These are phyloP conservation scores for Drosophila cardini DNA, from an alignment of 1,140 invertebrate species.

Conservation along the genomic window DNA sequence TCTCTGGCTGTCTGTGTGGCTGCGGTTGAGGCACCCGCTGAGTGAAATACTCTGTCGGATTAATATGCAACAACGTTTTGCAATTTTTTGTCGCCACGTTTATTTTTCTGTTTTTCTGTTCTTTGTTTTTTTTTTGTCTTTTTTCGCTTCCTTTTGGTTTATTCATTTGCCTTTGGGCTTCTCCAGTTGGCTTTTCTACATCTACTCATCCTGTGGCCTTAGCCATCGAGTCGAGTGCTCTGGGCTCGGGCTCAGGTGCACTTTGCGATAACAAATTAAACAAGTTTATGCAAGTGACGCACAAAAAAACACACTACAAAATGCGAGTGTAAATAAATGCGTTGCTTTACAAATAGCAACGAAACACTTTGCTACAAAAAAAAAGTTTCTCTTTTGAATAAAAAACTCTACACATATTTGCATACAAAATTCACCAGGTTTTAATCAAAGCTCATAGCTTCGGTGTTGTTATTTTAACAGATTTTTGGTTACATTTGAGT, in stretches of 20 bases:
- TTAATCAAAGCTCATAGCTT: no score
- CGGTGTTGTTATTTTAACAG: no score
- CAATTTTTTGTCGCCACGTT: slow-evolving; percentile 56
- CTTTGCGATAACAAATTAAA: slow-evolving; percentile 82
- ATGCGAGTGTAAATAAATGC: slow-evolving; percentile 18
- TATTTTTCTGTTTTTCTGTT: no score
- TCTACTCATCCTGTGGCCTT: not conserved
- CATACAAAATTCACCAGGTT: no score
- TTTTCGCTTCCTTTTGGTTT: slow-evolving; percentile 65
- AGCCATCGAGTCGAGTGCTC: slow-evolving; percentile 10
- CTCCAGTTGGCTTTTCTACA: slow-evolving; percentile 32
- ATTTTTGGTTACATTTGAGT: no score
- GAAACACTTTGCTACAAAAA: not conserved
- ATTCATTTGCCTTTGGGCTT: slow-evolving; percentile 71
- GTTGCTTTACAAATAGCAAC: slow-evolving; percentile 7
- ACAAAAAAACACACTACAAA: slow-evolving; percentile 41
- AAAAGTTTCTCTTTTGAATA: no score
- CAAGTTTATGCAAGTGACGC: slow-evolving; percentile 69
- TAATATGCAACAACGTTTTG: slow-evolving; percentile 79
- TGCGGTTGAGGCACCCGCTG: slow-evolving; percentile 54
- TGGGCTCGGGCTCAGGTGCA: slow-evolving; percentile 71
- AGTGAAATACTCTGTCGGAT: slow-evolving; percentile 82
- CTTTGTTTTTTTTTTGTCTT: slow-evolving; percentile 29
- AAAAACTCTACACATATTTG: no score
- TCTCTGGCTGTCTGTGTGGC: slow-evolving; percentile 1